These are phyloP conservation scores for Papilio gigon DNA, from an alignment of 2,888 invertebrate genomes.

Conservation along the genomic window DNA sequence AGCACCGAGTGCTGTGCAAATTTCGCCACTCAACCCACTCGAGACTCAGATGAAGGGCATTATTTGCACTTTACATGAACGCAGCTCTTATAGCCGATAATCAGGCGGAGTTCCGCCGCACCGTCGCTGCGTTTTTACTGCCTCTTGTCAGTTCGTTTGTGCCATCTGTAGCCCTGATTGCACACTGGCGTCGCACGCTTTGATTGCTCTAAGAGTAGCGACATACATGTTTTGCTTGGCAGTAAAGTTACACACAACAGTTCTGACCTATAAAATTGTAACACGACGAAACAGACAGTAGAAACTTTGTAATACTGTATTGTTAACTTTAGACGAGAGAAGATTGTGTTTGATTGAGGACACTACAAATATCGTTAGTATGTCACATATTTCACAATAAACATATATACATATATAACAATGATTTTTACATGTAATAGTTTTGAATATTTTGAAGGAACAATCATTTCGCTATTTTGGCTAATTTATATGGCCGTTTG, in stretches of 20 bases:
- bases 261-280: neutral
- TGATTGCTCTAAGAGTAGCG: constrained; percentile 44
- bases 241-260: neutral
- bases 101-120: constrained; percentile 48
- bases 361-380: neutral
- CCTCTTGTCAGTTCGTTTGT: constrained; percentile 51
- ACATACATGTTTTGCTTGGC: neutral
- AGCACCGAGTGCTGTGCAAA: constrained; percentile 41
- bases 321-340: neutral
- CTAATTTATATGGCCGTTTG: no score
- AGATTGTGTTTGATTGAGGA: constrained; percentile 2
- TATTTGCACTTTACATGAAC: constrained; percentile 50
- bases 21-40: constrained; percentile 42
- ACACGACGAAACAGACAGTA: neutral
- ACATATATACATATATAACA: no score
- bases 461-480: neutral
- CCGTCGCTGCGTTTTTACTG: constrained; percentile 47
- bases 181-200: constrained; percentile 48
- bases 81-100: constrained; percentile 55
- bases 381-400: constrained; percentile 2
- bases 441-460: neutral
- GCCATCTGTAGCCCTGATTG: constrained; percentile 54
- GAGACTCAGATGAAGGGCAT: constrained; percentile 47
- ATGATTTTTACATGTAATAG: neutral
- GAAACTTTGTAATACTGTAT: neutral